These are phyloP conservation scores for Prionace glauca DNA, from an alignment of 2,797 vertebrate genomes.

Conservation along the genomic window DNA sequence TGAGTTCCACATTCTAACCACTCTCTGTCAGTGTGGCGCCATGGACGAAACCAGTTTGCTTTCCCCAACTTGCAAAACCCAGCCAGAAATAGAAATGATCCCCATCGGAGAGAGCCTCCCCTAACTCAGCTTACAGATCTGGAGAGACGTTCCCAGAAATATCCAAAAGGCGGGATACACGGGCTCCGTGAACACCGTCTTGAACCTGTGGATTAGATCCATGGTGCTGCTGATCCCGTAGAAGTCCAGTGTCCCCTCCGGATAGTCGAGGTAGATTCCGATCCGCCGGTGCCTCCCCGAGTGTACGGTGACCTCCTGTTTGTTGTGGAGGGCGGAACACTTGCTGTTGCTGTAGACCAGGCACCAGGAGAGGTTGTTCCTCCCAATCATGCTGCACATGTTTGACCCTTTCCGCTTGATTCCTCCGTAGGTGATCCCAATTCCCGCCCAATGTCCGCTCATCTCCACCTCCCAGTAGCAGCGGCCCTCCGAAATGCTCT, in stretches of 20 bases:
- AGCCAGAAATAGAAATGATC: not conserved
- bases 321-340: not conserved
- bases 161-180: constrained; percentile 3
- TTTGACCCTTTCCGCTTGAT: constrained; percentile 8
- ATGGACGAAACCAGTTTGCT: not conserved
- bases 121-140: not conserved
- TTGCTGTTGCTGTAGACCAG: constrained; percentile 25
- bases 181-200: constrained; percentile 8
- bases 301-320: not conserved
- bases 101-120: not conserved
- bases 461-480: constrained; percentile 24
- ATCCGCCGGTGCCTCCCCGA: not conserved
- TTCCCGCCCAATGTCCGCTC: not conserved
- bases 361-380: constrained; percentile 26
- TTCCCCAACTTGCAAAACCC: not conserved
- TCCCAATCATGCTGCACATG: constrained; percentile 4
- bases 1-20: not conserved
- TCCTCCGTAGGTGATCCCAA: not conserved
- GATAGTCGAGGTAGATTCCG: not conserved
- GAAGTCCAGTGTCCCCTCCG: not conserved
- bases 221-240: not conserved
- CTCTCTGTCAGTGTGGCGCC: too few relatives aligned
- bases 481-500: not conserved
- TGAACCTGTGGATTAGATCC: constrained; percentile 4
- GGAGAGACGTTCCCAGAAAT: constrained; percentile 16